Evolutionary conservation across 2,113 vertebrate genomes (phyloP).

Genomic region (Pseudopipra pipra): DNA sequence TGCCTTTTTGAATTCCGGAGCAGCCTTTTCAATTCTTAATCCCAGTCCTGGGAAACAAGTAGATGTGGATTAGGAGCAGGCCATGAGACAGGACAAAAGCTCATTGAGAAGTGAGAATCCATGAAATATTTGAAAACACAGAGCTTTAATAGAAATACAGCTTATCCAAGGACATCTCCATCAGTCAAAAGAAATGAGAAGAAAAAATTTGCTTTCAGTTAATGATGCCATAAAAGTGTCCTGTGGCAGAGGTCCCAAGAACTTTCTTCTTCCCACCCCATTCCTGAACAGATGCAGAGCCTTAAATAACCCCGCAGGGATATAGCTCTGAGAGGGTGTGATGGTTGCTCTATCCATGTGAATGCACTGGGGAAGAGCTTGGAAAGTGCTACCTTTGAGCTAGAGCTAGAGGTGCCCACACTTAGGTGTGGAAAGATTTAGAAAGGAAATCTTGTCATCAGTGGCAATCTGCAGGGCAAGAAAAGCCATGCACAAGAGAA

Average conservation of each 20-base stretch:
- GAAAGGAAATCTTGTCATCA: neutral
- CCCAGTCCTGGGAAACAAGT: neutral
- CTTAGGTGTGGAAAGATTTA: neutral
- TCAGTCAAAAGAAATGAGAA: neutral
- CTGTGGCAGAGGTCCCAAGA: neutral
- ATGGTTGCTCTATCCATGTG: neutral
- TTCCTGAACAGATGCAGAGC: neutral
- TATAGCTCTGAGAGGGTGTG: too few relatives aligned
- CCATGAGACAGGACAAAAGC: neutral
- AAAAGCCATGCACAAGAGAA: neutral
- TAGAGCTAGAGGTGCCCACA: too few relatives aligned
- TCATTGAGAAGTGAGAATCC: neutral
- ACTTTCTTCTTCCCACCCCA: neutral
- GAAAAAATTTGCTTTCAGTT: neutral
- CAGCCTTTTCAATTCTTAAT: neutral
- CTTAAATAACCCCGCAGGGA: fast-evolving
- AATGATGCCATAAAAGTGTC: neutral
- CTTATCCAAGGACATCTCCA: neutral
- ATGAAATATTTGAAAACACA: neutral
- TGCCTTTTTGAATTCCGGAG: neutral
- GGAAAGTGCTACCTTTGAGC: neutral
- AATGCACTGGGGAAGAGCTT: neutral
- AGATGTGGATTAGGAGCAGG: neutral
- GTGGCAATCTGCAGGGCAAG: neutral
- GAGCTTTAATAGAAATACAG: neutral